A percentile compares a stretch with the other conserved stretches of the same genome.
These are phyloP conservation scores for Tachina fera DNA, from an alignment of 2,888 invertebrate species.

Conservation along the genomic window DNA sequence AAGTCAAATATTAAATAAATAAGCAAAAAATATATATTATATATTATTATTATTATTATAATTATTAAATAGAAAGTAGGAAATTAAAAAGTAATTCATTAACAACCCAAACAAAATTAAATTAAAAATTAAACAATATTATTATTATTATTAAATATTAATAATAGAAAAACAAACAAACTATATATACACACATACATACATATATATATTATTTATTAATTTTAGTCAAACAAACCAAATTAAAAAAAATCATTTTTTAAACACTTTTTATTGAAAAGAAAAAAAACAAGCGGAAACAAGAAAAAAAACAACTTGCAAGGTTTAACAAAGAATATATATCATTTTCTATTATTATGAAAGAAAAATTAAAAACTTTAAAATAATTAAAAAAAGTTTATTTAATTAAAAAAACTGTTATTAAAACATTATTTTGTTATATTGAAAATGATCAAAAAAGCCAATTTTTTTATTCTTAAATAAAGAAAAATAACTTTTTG, in stretches of 20 bases:
- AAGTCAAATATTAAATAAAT: constrained; percentile 75
- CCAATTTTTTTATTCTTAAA: constrained; percentile 40
- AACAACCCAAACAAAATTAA: constrained; percentile 54
- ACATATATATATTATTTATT: constrained; percentile 62
- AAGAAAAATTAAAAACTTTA: constrained; percentile 24
- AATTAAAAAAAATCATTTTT: constrained; percentile 57
- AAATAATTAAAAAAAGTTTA: constrained; percentile 12
- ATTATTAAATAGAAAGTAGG: constrained; percentile 69
- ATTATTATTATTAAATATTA: constrained; percentile 73
- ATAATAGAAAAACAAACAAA: constrained; percentile 55
- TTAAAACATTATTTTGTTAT: constrained; percentile 77
- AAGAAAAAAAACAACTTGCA: constrained; percentile 27
- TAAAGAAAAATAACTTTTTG: constrained; percentile 42
- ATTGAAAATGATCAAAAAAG: constrained; percentile 73
- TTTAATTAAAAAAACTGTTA: constrained; percentile 74
- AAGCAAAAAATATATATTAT: constrained; percentile 64
- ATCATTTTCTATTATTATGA: constrained; percentile 70
- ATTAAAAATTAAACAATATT: constrained; percentile 68
- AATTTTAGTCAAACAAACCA: constrained; percentile 44
- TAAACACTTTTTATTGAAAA: constrained; percentile 71
- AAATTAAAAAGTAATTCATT: constrained; percentile 35
- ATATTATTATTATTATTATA: constrained; percentile 43
- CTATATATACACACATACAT: no score
- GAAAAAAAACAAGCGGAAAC: no score
- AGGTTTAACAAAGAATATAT: constrained; percentile 67